Conservation (phyloP, 1,140 invertebrate genomes). For the Pseudomyrmex concolor region DNA sequence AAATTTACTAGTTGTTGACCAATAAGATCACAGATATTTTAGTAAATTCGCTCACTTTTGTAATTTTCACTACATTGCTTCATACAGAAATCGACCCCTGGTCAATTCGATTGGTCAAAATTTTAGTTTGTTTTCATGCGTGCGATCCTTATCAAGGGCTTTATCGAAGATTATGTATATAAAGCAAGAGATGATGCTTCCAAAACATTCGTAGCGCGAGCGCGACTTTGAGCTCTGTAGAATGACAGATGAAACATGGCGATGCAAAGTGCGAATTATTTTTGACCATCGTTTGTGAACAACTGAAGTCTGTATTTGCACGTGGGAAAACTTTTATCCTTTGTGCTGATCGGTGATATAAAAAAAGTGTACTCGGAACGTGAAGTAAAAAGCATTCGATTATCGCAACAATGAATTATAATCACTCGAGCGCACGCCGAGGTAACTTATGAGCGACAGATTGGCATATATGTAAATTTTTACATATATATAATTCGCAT, state of each 20-base stretch:
- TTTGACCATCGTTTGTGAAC: conserved; percentile 61
- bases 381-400: neutral
- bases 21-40: no score
- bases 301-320: conserved; percentile 1
- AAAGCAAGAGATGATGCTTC: no score
- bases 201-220: no score
- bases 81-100: no score
- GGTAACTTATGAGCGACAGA: conserved; percentile 57
- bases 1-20: no score
- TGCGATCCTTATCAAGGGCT: no score
- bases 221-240: no score
- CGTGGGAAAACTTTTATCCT: neutral
- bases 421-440: conserved; percentile 79
- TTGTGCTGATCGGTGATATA: neutral
- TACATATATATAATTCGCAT: neutral
- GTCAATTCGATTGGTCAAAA: no score
- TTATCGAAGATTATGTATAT: no score
- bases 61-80: no score
- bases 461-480: conserved; percentile 24
- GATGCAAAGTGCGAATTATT: conserved; percentile 71
- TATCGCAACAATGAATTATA: conserved; percentile 81
- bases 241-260: conserved; percentile 65
- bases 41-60: no score
- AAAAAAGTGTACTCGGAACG: neutral
- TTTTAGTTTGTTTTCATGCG: no score